These are phyloP conservation scores for Rhinoraja longicauda DNA, from an alignment of 2,797 vertebrate species.

Conservation along the genomic window DNA sequence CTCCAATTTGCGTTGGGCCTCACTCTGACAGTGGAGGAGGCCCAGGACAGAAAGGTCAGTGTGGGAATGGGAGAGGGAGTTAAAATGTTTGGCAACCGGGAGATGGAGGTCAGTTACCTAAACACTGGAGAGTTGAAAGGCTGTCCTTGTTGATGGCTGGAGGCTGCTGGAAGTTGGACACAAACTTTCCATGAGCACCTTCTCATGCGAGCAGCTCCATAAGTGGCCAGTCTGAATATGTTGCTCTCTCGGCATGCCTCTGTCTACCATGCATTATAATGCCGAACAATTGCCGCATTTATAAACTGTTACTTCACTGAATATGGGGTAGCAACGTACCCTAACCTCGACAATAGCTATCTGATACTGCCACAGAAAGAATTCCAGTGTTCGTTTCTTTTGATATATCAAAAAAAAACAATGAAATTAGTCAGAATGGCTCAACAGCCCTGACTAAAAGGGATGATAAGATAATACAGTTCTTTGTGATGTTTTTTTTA, in stretches of 20 bases:
- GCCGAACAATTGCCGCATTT: conserved; percentile 77
- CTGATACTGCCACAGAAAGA: conserved; percentile 82
- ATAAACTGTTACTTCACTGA: conserved; percentile 80
- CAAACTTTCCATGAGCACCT: conserved; percentile 40
- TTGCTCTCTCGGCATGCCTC: conserved; percentile 59
- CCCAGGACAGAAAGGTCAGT: too few relatives aligned
- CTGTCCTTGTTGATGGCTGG: conserved; percentile 18
- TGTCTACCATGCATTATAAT: conserved; percentile 54
- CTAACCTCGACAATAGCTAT: conserved; percentile 76
- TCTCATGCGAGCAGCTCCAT: conserved; percentile 49
- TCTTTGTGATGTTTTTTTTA: conserved; percentile 84
- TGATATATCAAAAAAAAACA: conserved; percentile 74
- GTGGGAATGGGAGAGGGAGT: too few relatives aligned
- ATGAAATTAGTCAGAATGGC: conserved; percentile 87
- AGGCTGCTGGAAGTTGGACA: conserved; percentile 19
- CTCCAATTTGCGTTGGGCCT: too few relatives aligned
- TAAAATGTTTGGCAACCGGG: too few relatives aligned
- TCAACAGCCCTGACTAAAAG: conserved; percentile 93
- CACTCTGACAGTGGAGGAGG: too few relatives aligned
- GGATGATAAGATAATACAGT: conserved; percentile 86
- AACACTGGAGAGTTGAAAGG: background rate
- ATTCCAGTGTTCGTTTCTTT: conserved; percentile 77
- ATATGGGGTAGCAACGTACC: conserved; percentile 72
- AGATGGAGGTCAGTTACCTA: too few relatives aligned
- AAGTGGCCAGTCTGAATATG: conserved; percentile 45